Percentiles rank a stretch among this genome's conserved stretches.
These are phyloP conservation scores for Argynnis bischoffii DNA, from an alignment of 2,888 invertebrate genomes.

Conservation along the genomic window DNA sequence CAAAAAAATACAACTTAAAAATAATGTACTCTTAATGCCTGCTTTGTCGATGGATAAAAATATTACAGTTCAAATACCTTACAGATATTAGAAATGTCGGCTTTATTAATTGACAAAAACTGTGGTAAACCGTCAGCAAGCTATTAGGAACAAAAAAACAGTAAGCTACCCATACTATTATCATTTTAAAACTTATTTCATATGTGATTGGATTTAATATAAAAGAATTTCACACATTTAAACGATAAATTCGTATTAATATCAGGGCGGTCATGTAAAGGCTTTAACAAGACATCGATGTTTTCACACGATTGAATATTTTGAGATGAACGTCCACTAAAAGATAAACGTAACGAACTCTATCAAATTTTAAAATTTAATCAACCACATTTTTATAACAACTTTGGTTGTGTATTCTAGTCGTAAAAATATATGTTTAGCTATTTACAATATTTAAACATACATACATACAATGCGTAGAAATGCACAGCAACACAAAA, in stretches of 20 bases:
- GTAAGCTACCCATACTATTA: constrained; percentile 55
- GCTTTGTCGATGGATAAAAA: constrained; percentile 67
- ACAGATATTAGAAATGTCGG: constrained; percentile 62
- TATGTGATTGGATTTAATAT: constrained; percentile 41
- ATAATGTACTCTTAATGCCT: constrained; percentile 84
- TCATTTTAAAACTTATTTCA: constrained; percentile 41
- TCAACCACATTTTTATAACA: constrained; percentile 83
- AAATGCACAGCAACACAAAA: constrained; percentile 81
- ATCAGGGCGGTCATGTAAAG: constrained; percentile 79
- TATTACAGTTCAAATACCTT: constrained; percentile 63
- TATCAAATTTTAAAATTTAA: constrained; percentile 77
- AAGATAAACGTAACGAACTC: constrained; percentile 80
- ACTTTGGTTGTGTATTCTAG: constrained; percentile 83
- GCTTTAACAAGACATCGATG: constrained; percentile 69
- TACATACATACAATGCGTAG: constrained; percentile 84
- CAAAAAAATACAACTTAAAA: constrained; percentile 88
- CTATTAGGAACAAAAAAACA: constrained; percentile 75
- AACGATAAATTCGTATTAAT: constrained; percentile 77
- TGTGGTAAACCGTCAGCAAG: constrained; percentile 63
- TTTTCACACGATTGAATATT: constrained; percentile 66
- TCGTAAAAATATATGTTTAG: constrained; percentile 82
- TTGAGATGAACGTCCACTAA: constrained; percentile 64
- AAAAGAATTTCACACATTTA: constrained; percentile 55
- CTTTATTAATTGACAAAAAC: constrained; percentile 75
- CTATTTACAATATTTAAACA: constrained; percentile 81